Percentiles rank a stretch among this genome's conserved stretches.
phyloP scores from a whole-genome alignment of 2,113 vertebrate genomes.

The Lepisosteus oculatus region DNA sequence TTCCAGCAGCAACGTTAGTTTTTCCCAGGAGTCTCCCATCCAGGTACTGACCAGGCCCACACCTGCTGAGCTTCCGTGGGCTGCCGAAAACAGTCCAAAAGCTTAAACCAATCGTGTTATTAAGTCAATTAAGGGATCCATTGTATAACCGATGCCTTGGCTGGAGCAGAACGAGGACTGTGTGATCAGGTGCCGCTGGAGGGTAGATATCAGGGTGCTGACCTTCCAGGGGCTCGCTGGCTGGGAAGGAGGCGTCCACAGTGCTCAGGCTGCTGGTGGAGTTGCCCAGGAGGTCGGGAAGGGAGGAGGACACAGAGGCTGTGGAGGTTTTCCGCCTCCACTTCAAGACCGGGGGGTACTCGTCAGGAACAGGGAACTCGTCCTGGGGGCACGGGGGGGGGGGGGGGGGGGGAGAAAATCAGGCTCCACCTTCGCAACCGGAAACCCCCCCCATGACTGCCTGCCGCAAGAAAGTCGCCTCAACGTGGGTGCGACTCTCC shows the following conservation, averaged over 20 bases:
- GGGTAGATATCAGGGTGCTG: conserved; percentile 16
- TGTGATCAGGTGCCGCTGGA: no score
- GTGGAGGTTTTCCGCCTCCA: conserved; percentile 83
- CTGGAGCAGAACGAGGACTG: no score
- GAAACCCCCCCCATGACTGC: not conserved
- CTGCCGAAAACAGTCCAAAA: no score
- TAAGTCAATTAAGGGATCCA: no score
- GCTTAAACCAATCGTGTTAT: no score
- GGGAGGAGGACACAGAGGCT: conserved; percentile 71
- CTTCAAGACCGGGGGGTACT: conserved; percentile 74
- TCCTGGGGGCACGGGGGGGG: conserved; percentile 52
- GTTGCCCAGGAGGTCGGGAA: conserved; percentile 75
- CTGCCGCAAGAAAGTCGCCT: no score
- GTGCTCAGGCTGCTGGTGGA: conserved; percentile 72
- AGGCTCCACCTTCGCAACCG: conserved; percentile 54
- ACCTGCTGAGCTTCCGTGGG: no score
- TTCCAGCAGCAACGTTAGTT: no score
- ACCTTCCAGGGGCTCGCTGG: conserved; percentile 71
- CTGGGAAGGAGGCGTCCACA: conserved; percentile 69
- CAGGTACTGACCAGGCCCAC: no score
- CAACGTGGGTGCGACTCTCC: no score
- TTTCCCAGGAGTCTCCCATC: no score
- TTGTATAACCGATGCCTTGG: no score
- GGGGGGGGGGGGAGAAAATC: not conserved
- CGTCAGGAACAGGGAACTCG: conserved; percentile 73